Conservation (phyloP, 2,113 vertebrate species). For the Spermophilus dauricus region DNA sequence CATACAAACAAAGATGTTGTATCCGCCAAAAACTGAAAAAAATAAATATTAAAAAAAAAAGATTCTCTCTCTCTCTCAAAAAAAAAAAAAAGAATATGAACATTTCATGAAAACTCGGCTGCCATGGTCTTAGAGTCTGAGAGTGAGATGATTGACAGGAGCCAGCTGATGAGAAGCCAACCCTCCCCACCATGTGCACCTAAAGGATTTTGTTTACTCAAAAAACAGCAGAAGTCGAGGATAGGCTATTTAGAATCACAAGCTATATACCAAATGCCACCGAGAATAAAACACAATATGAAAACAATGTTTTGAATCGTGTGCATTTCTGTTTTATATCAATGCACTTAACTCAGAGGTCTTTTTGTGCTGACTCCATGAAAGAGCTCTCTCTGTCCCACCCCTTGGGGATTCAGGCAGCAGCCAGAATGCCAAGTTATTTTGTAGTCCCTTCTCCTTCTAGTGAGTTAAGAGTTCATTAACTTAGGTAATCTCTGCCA, state of each 20-base stretch:
- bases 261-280: background rate
- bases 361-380: background rate
- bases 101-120: background rate
- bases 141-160: background rate
- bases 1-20: no score
- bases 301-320: background rate
- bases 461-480: background rate
- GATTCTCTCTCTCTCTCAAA: no score
- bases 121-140: background rate
- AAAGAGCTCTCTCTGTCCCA: background rate
- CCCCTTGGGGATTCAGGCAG: background rate
- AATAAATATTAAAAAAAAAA: no score
- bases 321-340: background rate
- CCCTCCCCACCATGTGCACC: background rate
- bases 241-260: background rate
- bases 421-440: background rate
- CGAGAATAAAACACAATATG: background rate
- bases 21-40: no score
- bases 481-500: background rate
- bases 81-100: background rate
- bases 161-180: background rate
- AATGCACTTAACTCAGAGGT: background rate
- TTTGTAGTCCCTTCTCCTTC: background rate
- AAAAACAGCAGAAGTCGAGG: background rate
- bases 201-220: background rate